A percentile compares a stretch with the other conserved stretches of the same genome.
These are phyloP conservation scores for Zophobas morio DNA, from an alignment of 1,140 invertebrate species.

Conservation along the genomic window DNA sequence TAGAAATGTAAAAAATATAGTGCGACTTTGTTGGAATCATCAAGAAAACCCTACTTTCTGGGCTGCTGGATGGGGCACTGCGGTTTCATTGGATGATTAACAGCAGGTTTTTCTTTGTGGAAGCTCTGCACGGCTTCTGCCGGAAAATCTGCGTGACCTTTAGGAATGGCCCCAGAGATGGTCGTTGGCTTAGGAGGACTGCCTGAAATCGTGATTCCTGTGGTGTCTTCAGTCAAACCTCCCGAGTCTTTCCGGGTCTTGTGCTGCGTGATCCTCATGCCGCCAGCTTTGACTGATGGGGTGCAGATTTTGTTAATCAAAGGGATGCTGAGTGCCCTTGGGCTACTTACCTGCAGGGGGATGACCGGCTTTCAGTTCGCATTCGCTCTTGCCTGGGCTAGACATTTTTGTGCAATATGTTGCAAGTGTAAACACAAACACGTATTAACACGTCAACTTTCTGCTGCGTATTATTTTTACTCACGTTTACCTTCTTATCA, in stretches of 20 bases:
- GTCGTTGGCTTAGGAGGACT: slow-evolving; percentile 83
- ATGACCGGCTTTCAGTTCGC: slow-evolving; percentile 84
- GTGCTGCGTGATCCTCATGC: slow-evolving; percentile 93
- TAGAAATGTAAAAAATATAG: slow-evolving; percentile 36
- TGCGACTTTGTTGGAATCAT: slow-evolving; percentile 13
- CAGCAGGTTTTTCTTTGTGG: slow-evolving; percentile 82
- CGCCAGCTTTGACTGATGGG: slow-evolving; percentile 87
- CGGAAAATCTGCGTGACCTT: slow-evolving; percentile 91
- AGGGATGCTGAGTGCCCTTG: neutral
- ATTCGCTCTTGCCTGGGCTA: slow-evolving; percentile 71
- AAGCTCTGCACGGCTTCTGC: slow-evolving; percentile 86
- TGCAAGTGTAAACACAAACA: slow-evolving; percentile 52
- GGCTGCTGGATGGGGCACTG: slow-evolving; percentile 82
- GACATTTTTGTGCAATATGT: slow-evolving; percentile 69
- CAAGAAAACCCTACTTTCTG: slow-evolving; percentile 73
- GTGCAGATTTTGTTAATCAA: slow-evolving; percentile 31
- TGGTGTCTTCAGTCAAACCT: slow-evolving; percentile 65
- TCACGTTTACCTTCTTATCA: slow-evolving; percentile 12
- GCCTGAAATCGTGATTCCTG: slow-evolving; percentile 68
- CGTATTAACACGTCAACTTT: slow-evolving; percentile 45
- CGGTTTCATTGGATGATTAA: slow-evolving; percentile 72
- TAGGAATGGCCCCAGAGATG: slow-evolving; percentile 83
- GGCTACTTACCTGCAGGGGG: slow-evolving; percentile 83
- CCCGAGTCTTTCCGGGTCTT: slow-evolving; percentile 75
- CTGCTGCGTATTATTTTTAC: slow-evolving; percentile 31